Conservation (phyloP, 2,888 invertebrate species). For the Scaeva pyrastri region DNA sequence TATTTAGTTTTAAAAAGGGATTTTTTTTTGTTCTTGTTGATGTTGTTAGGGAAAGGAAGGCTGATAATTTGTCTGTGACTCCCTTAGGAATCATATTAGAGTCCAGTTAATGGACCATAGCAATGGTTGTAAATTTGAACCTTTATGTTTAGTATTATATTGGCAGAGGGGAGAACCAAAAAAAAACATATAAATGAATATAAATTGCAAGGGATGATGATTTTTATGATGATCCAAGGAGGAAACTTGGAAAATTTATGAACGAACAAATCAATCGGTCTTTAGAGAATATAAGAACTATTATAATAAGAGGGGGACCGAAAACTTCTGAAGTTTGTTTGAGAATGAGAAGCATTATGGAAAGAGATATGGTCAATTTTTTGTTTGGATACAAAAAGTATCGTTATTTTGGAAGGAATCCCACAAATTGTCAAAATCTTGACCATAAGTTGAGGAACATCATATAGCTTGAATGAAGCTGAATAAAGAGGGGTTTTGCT, state of each 20-base stretch:
- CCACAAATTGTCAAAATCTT: too few relatives aligned
- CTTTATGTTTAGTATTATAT: neutral
- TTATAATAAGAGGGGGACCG: too few relatives aligned
- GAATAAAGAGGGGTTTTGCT: too few relatives aligned
- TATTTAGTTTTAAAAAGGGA: constrained; percentile 25
- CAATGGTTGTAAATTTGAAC: constrained; percentile 29
- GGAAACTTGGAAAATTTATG: constrained; percentile 20
- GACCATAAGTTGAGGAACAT: too few relatives aligned
- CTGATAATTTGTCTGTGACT: constrained; percentile 65
- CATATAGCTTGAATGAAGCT: too few relatives aligned
- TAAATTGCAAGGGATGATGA: constrained; percentile 1
- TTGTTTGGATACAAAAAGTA: too few relatives aligned
- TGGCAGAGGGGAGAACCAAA: neutral
- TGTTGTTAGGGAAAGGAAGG: neutral
- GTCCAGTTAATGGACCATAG: constrained; percentile 58
- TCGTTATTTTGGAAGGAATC: too few relatives aligned
- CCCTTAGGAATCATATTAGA: neutral
- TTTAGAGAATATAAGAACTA: neutral
- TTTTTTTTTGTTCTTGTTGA: neutral
- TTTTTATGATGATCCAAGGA: constrained; percentile 13
- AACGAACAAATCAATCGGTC: constrained; percentile 6
- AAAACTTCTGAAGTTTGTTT: too few relatives aligned
- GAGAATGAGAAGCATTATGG: too few relatives aligned
- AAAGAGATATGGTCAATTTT: too few relatives aligned
- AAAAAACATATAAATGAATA: neutral